phyloP scores from a whole-genome alignment of 2,797 vertebrate species.

The Amniataba percoides region DNA sequence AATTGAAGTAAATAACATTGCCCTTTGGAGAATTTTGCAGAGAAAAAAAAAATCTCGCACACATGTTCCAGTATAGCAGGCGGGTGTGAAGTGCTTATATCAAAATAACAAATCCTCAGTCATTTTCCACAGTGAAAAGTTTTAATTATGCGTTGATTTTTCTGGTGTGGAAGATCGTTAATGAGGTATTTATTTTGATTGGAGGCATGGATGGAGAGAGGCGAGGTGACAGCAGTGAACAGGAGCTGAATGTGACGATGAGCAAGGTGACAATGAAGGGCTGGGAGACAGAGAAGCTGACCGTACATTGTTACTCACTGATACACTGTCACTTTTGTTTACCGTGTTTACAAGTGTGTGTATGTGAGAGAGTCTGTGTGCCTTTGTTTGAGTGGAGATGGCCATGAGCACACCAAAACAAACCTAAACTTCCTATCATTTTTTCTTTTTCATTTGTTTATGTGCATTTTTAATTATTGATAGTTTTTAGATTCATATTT shows the following conservation, averaged over 20 bases:
- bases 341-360: background rate
- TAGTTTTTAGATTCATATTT: background rate
- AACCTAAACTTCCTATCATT: background rate
- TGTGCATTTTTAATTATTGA: background rate
- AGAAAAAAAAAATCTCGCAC: background rate
- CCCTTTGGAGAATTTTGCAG: background rate
- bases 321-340: background rate
- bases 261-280: slow-evolving; percentile 26
- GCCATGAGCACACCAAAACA: background rate
- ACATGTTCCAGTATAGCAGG: background rate
- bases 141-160: slow-evolving; percentile 30
- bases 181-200: slow-evolving; percentile 61
- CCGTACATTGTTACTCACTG: slow-evolving; percentile 6
- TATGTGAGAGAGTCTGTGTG: background rate
- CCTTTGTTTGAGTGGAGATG: background rate
- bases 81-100: slow-evolving; percentile 44
- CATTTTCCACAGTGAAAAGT: slow-evolving; percentile 23
- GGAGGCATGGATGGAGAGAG: slow-evolving; percentile 5
- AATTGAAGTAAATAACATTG: background rate
- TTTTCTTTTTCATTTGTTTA: background rate
- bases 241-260: slow-evolving; percentile 3
- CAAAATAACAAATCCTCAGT: slow-evolving; percentile 33
- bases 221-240: slow-evolving; percentile 9
- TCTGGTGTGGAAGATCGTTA: slow-evolving; percentile 37
- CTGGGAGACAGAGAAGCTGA: slow-evolving; percentile 2